Evolutionary conservation across 2,797 vertebrate species (phyloP).

Genomic region (Pseudochirops cupreus): DNA sequence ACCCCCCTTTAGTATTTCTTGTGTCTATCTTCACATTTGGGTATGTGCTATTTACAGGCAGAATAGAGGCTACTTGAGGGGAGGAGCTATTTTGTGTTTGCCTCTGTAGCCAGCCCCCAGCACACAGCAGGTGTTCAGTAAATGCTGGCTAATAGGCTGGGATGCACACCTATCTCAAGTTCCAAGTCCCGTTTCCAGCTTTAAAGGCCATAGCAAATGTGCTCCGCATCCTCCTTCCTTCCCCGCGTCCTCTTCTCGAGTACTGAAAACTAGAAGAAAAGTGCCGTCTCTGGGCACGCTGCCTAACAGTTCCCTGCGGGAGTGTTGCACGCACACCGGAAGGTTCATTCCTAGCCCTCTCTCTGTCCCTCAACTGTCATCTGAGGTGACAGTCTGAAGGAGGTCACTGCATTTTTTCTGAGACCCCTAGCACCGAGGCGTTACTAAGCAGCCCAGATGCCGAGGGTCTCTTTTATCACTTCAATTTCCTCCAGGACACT

Average conservation of each 20-base stretch:
- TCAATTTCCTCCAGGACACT: slow-evolving; percentile 43
- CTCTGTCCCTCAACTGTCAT: not conserved
- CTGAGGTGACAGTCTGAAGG: slow-evolving; percentile 16
- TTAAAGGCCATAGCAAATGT: not conserved
- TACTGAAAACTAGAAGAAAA: not conserved
- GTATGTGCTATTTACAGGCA: not conserved
- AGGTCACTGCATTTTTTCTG: not conserved
- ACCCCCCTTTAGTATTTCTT: not conserved
- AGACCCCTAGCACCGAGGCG: not conserved
- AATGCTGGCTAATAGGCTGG: not conserved
- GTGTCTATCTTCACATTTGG: not conserved
- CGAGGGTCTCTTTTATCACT: not conserved
- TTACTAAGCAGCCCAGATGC: not conserved
- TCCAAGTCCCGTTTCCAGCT: not conserved
- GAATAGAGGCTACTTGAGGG: not conserved
- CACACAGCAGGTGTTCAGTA: not conserved
- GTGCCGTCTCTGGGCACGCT: not conserved
- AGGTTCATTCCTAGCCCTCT: not conserved
- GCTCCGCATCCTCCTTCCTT: not conserved
- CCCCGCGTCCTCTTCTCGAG: not conserved
- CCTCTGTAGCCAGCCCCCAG: not conserved
- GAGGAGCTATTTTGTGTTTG: not conserved
- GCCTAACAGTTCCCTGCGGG: not conserved
- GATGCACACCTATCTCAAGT: not conserved
- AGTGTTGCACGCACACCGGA: not conserved